Base-by-base conservation (phyloP, 1,140 invertebrate species). In the Drosophila asahinai region DNA sequence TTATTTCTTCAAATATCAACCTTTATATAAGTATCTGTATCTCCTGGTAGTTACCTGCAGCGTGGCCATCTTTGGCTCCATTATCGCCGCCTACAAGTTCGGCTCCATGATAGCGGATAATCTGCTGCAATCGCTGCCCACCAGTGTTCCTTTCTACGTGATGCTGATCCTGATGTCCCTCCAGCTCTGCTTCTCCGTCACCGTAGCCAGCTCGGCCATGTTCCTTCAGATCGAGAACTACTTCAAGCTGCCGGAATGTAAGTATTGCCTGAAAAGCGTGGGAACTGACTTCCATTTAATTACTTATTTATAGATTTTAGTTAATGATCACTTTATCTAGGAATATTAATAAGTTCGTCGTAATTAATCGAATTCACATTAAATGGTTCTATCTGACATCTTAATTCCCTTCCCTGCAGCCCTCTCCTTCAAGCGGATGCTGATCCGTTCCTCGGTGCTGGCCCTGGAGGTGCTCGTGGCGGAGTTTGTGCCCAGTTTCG, bases 401-500 rank as follows among this genome's bases (percentile, higher is more conserved):
- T 67, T 15, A 5, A 49, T 2, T 17, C 17, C 3, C 1, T 8
- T 1, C 12, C 2, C 22, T 51, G 0, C 93, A 99, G 98, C 94
- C 42, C 98, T 99, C 83, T 96, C 95, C 59, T 94, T 95, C 92
- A 96, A 96, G 86, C 94, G 98, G 8, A 96, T 96, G 60, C 91
- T 96, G 1, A 92, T 97, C 19, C 94, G 98, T 42, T 96, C 97
- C 2, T 89, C 94, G 1, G 93, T 98, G 2, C 94, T 98, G 14
- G 94, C 95, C 0, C 68, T 96, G 1, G 96, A 96, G 0, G 95
- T 98, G 6, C 95, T 97, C 19, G 93, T 98, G 6, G 97, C 96
- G 0, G 96, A 97, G 93, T 95, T 96, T 5, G 95, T 99, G 1
- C 97, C 98, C 0, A 94, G 96, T 74, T 98, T 98, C 90, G 97